A percentile compares a stretch with the other conserved stretches of the same genome.
Evolutionary conservation across 2,888 invertebrate species (phyloP).

Genomic region (Erebia aethiops): DNA sequence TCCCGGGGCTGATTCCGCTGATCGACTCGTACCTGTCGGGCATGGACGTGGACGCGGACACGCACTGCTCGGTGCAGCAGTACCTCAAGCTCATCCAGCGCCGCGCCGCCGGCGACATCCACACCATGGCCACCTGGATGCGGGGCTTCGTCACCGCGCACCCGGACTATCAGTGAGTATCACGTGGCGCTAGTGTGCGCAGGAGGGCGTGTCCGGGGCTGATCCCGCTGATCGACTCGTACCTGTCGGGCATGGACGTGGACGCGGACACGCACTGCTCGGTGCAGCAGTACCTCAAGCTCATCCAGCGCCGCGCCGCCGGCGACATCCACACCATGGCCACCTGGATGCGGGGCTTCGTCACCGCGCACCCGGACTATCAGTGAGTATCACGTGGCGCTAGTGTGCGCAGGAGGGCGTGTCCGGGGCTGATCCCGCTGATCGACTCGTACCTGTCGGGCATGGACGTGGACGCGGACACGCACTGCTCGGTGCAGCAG

Average conservation of each 20-base stretch:
- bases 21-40: slow-evolving; percentile 96
- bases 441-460: slow-evolving; percentile 90
- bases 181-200: too few relatives aligned
- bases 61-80: slow-evolving; percentile 97
- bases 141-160: slow-evolving; percentile 94
- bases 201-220: too few relatives aligned
- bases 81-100: slow-evolving; percentile 96
- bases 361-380: slow-evolving; percentile 93
- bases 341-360: slow-evolving; percentile 96
- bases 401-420: too few relatives aligned
- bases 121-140: slow-evolving; percentile 98
- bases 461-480: slow-evolving; percentile 84
- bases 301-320: slow-evolving; percentile 93
- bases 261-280: slow-evolving; percentile 96
- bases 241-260: slow-evolving; percentile 60
- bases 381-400: slow-evolving; percentile 81
- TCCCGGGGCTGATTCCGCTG: slow-evolving; percentile 97
- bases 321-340: slow-evolving; percentile 97
- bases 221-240: slow-evolving; percentile 93
- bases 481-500: slow-evolving; percentile 97
- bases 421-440: slow-evolving; percentile 80
- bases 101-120: slow-evolving; percentile 93
- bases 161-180: slow-evolving; percentile 91
- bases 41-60: slow-evolving; percentile 99
- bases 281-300: slow-evolving; percentile 96